Evolutionary conservation across 2,888 invertebrate genomes (phyloP).

Genomic region (Antheraea assamensis): DNA sequence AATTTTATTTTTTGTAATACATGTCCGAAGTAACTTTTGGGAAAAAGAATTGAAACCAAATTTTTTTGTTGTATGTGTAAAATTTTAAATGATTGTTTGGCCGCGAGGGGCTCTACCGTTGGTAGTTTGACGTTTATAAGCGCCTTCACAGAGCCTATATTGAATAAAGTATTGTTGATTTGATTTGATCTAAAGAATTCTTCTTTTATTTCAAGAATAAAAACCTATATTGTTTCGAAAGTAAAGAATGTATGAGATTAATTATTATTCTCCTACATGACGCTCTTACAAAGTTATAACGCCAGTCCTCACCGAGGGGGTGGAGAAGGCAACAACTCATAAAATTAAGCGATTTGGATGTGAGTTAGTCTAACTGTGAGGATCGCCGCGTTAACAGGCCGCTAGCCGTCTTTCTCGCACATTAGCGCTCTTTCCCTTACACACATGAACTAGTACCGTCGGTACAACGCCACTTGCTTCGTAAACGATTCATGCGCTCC

Average conservation of each 20-base stretch:
- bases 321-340: constrained; percentile 83
- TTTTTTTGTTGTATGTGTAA: background rate
- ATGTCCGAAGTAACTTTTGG: background rate
- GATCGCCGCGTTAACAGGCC: constrained; percentile 77
- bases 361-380: constrained; percentile 82
- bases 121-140: too few species aligned
- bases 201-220: too few species aligned
- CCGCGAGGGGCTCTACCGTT: too few species aligned
- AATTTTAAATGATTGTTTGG: background rate
- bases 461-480: constrained; percentile 45
- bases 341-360: constrained; percentile 83
- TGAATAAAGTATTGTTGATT: too few species aligned
- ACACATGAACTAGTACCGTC: constrained; percentile 34
- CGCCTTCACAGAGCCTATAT: too few species aligned
- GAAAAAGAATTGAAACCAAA: background rate
- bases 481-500: constrained; percentile 47
- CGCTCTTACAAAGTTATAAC: constrained; percentile 60
- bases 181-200: too few species aligned
- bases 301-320: constrained; percentile 64
- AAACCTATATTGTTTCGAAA: too few species aligned
- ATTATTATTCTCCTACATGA: constrained; percentile 24
- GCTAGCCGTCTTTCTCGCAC: constrained; percentile 65
- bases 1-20: background rate
- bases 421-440: constrained; percentile 40
- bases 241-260: too few species aligned